Conservation (phyloP, 1,140 invertebrate genomes). For the Nasonia giraulti region DNA sequence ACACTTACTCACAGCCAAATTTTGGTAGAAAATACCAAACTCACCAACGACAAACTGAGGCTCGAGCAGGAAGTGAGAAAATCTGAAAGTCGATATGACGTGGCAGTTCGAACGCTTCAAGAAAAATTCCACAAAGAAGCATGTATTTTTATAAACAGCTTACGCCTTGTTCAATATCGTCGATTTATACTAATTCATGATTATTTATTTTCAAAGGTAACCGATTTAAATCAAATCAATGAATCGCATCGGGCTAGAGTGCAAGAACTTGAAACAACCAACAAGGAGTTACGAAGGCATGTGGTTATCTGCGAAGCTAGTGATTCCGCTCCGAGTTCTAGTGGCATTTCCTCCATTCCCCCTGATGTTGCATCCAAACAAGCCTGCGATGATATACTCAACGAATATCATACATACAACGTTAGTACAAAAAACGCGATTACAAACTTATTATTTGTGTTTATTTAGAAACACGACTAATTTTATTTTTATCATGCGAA, state of each 20-base stretch:
- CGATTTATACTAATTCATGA: constrained; percentile 6
- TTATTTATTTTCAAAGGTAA: constrained; percentile 57
- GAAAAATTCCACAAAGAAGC: constrained; percentile 71
- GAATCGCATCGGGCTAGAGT: constrained; percentile 66
- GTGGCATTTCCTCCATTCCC: constrained; percentile 69
- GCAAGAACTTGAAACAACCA: constrained; percentile 67
- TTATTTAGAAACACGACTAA: neutral
- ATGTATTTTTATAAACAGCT: constrained; percentile 19
- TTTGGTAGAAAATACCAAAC: constrained; percentile 78
- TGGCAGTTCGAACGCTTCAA: constrained; percentile 60
- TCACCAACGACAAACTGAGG: constrained; percentile 78
- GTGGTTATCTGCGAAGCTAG: constrained; percentile 67
- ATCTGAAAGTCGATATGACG: constrained; percentile 64
- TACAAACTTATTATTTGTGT: constrained; percentile 2
- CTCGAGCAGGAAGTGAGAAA: constrained; percentile 73
- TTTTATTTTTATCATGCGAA: neutral
- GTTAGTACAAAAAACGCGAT: constrained; percentile 55
- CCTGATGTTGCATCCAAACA: constrained; percentile 61
- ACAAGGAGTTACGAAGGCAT: constrained; percentile 69
- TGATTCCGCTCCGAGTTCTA: constrained; percentile 70
- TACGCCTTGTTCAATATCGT: neutral
- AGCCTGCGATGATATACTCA: constrained; percentile 63
- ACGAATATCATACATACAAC: constrained; percentile 66
- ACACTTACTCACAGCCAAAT: constrained; percentile 77
- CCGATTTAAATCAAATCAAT: constrained; percentile 69